Evolutionary conservation across 1,140 invertebrate species (phyloP), one percentile per base, ranked within the genome.

Genomic region (Tetragonula clypearis): DNA sequence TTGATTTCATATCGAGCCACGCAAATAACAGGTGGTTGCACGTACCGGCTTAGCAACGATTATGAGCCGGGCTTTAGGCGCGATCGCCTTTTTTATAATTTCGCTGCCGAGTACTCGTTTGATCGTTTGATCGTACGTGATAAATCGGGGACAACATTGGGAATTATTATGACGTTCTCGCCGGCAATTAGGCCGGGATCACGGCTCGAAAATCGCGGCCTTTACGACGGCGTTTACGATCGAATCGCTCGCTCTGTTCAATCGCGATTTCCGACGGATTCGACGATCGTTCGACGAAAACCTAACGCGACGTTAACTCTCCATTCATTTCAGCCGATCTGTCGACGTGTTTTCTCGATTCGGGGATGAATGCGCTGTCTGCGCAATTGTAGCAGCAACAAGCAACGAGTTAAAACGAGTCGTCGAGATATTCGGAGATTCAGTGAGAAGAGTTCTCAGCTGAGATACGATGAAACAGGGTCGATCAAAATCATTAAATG

Each of bases 41-140:
- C 41, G 8, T 49, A 6, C 41, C 41, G 35, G 5, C 35, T 2
- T 41, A 6, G 41, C 1, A 14, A 23, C 62, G n/a, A 55, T 79
- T 69, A 80, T 58, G 66, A 72, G 30, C 19, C 11, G 2, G 19
- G 41, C 8, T 15, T 9, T 49, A 8, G 8, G 41, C 8, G 4
- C 55, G 53, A 58, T 56, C 53, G 53, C 6, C 30, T 23, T 80
- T 30, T 58, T 35, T 35, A 71, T 58, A 71, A 80, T 71, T 71
- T 71, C 66, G 4, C 17, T 8, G 26, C 26, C 21, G 60, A 11
- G 49, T 23, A 14, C 26, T 30, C 8, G 23, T 30, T n/a, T n/a
- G n/a, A n/a, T 49, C 62, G 62, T 68, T 55, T 79, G 62, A 79
- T 79, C 77, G 76, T 15, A 19, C 41, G 2, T 41, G 77, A 79